A percentile compares a stretch with the other conserved stretches of the same genome.
These are phyloP conservation scores for Calidris pygmaea DNA, from an alignment of 2,113 vertebrate genomes.

Conservation along the genomic window DNA sequence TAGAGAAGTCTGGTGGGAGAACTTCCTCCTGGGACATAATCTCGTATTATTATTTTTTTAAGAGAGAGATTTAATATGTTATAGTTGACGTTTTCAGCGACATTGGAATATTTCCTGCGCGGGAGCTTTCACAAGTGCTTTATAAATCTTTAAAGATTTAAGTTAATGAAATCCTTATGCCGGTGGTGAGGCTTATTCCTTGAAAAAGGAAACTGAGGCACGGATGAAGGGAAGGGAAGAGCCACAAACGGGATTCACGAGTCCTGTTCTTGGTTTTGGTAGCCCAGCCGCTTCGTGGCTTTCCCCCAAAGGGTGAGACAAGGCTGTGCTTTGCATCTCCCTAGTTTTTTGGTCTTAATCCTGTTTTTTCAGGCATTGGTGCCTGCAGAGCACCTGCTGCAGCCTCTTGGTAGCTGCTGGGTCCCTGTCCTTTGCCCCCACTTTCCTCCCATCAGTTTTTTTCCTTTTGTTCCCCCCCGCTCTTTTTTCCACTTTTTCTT, in stretches of 20 bases:
- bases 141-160: slow-evolving; percentile 8
- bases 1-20: slow-evolving; percentile 65
- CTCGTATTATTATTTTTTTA: slow-evolving; percentile 67
- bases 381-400: background rate
- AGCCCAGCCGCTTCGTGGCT: accelerated
- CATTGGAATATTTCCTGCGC: background rate
- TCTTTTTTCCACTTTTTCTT: background rate
- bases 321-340: accelerated
- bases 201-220: background rate
- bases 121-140: slow-evolving; percentile 38
- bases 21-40: slow-evolving; percentile 75
- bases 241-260: accelerated
- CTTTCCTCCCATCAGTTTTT: background rate
- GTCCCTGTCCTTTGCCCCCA: background rate
- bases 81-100: slow-evolving; percentile 34
- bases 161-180: background rate
- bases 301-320: background rate
- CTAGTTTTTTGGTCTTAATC: accelerated
- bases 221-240: accelerated
- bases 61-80: slow-evolving; percentile 52
- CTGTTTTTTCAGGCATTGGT: background rate
- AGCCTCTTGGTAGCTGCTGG: background rate
- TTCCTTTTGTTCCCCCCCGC: background rate
- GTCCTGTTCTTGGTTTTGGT: background rate
- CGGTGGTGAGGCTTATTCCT: background rate